Base-by-base conservation (phyloP, 2,888 invertebrate genomes). In the Rhagonycha lutea region DNA sequence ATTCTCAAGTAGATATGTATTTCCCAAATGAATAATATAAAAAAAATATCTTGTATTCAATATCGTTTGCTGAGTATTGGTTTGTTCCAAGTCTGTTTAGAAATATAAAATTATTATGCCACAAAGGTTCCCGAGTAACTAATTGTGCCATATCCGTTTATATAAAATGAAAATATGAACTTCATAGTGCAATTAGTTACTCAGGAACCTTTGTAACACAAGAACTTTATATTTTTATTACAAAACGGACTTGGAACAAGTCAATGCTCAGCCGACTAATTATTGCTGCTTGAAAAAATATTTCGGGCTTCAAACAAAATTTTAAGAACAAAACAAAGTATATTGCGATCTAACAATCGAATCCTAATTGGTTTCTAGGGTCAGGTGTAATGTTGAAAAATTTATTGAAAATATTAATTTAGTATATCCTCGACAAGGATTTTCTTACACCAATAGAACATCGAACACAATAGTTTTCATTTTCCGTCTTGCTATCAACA, bases 401-500 rank as follows among this genome's bases (percentile, higher is more conserved):
- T 12, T 12, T 32, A 32, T n/a, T 32, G 5, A 47, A 71, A 75
- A 73, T 73, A 73, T 70, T 76, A 74, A 77, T 77, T 74, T 72
- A 77, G 73, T 69, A 72, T 74, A 77, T 74, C 47, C 69, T 24
- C n/a, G 63, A 18, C 61, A 70, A 63, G 47, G 70, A 47, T 69
- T 70, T 73, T 67, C 70, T 73, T 69, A 67, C 63, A 69, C 69
- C 74, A 77, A 74, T 77, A 69, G 77, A 77, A 77, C 47, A 68
- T 70, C 26, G 70, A 70, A 60, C 65, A 77, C 77, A 77, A 77
- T 77, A 74, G 69, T 72, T 74, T 77, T 77, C 77, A 77, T 74
- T 77, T 76, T 76, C 76, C 60, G 72, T 72, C 74, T 65, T 69
- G 69, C 71, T 69, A 77, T 74, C 74, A 68, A 74, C 71, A 74